Conservation (phyloP, 2,113 vertebrate genomes). For the Hyperopisus bebe region DNA sequence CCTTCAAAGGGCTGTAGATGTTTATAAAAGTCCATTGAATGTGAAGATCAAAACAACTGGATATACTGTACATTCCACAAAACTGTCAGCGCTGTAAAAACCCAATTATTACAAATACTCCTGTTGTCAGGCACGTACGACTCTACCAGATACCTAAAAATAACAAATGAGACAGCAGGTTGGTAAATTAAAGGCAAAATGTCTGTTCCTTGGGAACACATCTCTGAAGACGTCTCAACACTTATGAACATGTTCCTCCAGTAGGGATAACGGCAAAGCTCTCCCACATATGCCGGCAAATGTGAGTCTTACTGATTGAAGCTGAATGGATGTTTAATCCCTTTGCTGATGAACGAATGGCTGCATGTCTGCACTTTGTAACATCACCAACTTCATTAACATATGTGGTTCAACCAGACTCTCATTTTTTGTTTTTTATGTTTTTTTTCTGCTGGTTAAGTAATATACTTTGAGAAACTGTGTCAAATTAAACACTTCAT, state of each 20-base stretch:
- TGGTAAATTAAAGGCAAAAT: not conserved
- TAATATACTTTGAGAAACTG: not conserved
- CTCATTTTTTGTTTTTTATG: not conserved
- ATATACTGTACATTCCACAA: not conserved
- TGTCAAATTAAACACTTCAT: not conserved
- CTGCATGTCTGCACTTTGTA: not conserved
- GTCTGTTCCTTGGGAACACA: not conserved
- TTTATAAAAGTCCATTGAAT: not conserved
- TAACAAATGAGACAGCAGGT: not conserved
- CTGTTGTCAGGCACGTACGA: not conserved
- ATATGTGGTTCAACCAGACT: not conserved
- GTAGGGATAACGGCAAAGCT: not conserved
- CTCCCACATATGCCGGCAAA: not conserved
- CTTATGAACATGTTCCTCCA: not conserved
- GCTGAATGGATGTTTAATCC: not conserved
- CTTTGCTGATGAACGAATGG: not conserved
- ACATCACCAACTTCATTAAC: not conserved
- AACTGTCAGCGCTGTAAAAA: not conserved
- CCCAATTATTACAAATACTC: not conserved
- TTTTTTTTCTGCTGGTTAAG: not conserved
- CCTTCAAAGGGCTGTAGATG: not conserved
- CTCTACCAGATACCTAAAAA: not conserved
- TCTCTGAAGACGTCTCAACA: not conserved
- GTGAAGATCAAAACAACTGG: not conserved
- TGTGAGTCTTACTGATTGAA: not conserved